Conservation (phyloP, 2,113 vertebrate species). For the Dolichallabes microphthalmus region DNA sequence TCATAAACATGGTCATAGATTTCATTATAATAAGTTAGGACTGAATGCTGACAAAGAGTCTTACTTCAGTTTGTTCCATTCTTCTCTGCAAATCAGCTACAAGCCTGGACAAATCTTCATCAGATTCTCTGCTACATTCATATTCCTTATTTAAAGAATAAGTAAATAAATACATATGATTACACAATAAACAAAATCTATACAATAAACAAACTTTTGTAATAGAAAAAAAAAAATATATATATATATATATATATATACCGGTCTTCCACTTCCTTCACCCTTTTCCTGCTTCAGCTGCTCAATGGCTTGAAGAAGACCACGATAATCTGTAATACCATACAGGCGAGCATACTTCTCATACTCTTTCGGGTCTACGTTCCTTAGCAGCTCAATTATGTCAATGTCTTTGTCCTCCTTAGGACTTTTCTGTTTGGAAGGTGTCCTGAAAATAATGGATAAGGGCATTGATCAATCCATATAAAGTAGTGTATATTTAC, state of each 20-base stretch:
- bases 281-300: slow-evolving; percentile 86
- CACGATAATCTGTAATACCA: slow-evolving; percentile 91
- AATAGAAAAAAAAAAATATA: slow-evolving; percentile 27
- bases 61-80: slow-evolving; percentile 83
- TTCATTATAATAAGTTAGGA: neutral
- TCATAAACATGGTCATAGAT: neutral
- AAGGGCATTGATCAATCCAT: neutral
- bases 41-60: slow-evolving; percentile 12
- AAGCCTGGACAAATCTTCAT: slow-evolving; percentile 85
- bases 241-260: too few relatives aligned
- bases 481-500: neutral
- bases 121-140: slow-evolving; percentile 77
- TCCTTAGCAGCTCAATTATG: slow-evolving; percentile 92
- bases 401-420: slow-evolving; percentile 84
- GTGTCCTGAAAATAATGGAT: slow-evolving; percentile 76
- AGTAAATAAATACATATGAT: neutral
- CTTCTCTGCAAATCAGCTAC: slow-evolving; percentile 86
- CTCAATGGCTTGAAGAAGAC: slow-evolving; percentile 93
- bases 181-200: neutral
- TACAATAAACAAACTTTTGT: neutral
- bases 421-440: slow-evolving; percentile 85
- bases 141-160: slow-evolving; percentile 73
- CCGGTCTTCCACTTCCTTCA: slow-evolving; percentile 79
- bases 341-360: slow-evolving; percentile 92
- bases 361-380: slow-evolving; percentile 96